Base-by-base conservation (phyloP, 2,888 invertebrate species). In the Philereme transversata region DNA sequence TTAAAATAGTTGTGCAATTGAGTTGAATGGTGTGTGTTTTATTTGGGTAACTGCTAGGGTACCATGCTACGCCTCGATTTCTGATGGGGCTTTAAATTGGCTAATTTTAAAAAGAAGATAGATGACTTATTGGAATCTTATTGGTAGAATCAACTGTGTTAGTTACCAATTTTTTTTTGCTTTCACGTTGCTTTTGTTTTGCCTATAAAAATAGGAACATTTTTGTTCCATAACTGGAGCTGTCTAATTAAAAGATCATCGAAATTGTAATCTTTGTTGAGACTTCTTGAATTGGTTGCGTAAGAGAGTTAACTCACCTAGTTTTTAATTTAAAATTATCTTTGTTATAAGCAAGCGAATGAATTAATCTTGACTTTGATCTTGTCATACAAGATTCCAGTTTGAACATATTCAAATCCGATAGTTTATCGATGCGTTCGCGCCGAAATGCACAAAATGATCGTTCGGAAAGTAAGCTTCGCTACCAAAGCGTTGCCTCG, bases 391-490 rank as follows among this genome's bases (percentile, higher is more conserved):
- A 49, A 40, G 59, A 59, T 59, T 53, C 59, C 44, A 33, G 49
- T 48, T 40, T 8, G 40, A 40, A 40, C 8, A 40, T 40, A 8
- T 7, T 8, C 1, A 36, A 36, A 36, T 36, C 36, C 36, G 4
- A 40, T 40, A 40, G 40, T 40, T 5, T 8, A 38, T 10, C 11
- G 22, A 45, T 79, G 76, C 75, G 76, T 78, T 75, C 73, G 80
- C 83, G 84, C 78, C 74, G 74, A 71, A 74, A 69, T 73, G 43
- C 58, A 40, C 57, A 51, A 60, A 73, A 64, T 65, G 69, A 67
- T 65, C 75, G 74, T 68, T 76, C 76, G 76, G 63, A 74, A 76
- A 72, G 77, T 77, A 73, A 81, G 79, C 79, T 75, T 79, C 74
- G 81, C 78, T 77, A 76, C 76, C 73, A 75, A 59, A 73, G 56